Evolutionary conservation across 2,113 vertebrate species (phyloP), one percentile per base, ranked within the genome.

Genomic region (Hiodon tergisus): DNA sequence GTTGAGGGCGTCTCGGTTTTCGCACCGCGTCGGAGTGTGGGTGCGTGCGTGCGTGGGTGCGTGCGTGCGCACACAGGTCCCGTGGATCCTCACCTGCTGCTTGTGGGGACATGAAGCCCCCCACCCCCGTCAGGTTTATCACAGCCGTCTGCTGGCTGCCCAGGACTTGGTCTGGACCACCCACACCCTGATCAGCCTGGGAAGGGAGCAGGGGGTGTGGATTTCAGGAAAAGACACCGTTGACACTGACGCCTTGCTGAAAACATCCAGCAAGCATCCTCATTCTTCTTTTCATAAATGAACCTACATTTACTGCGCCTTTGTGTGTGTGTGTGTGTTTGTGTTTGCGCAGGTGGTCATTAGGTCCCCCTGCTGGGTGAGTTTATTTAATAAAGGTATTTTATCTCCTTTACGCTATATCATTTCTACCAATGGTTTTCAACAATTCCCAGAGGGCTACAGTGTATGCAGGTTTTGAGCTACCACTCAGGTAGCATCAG

Each of bases 101-200:
- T 86, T 94, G 95, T 63, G 95, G 90, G 77, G 94, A 94, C 93
- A 96, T 93, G 85, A 98, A 98, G 72, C 94, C 89, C 78, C 95
- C 94, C 70, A 94, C 91, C 86, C 95, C 95, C 2, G 91, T 89
- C 77, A 98, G 91, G 86, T 97, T 98, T 86, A 98, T 94, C 80
- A 96, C 93, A 72, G 96, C 94, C n/a, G 95, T 91, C 79, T 96
- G 95, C 83, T 97, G 96, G 83, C 94, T 91, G 81, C 92, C 90
- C 85, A 97, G 88, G 83, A 91, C 89, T 83, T 94, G 94, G 81
- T 98, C 97, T 74, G 93, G 88, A 77, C 86, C 91, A 57, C 84
- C 70, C 82, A 89, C 75, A 82, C 87, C 86, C 87, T 94, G 93
- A 78, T 98, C 96, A 78, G 88, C 88, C 96, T 99, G 86, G 67